Base-by-base conservation (phyloP, 1,140 invertebrate genomes). In the Holcopasites calliopsidis region DNA sequence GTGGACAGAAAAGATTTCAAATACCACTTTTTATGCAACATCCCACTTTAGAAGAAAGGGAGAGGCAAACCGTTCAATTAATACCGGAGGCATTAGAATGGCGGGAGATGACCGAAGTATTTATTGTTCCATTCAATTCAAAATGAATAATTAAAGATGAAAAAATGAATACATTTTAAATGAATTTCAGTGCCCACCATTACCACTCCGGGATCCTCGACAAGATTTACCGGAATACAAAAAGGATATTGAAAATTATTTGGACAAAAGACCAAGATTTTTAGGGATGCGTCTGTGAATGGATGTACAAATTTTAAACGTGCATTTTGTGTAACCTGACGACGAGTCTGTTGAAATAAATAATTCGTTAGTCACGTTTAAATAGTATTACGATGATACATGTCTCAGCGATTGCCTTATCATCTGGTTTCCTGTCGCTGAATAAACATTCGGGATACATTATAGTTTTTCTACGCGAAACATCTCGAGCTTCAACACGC, bases 21-120 rank as follows among this genome's bases (percentile, higher is more conserved):
- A 68, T 89, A 26, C 85, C 90, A 3, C 94, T 92, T 89, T 79
- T 95, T 28, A 94, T 93, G 1, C 94, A 94, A 16, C 95, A 95
- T 90, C 95, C 95, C 4, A 86, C 88, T 73, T 90, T 26, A 93
- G 86, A 92, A 91, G 8, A 92, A 88, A 88, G 95, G 49, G 88
- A 92, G 42, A 85, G 91, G 54, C 80, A 88, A 33, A 80, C 95
- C 2, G 91, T 94, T 69, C 65, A 85, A 31, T 68, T 91, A 40
- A 85, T 95, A 42, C 88, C 91, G 10, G 77, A 91, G 76, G 93
- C 89, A 44, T 54, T 92, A 21, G 50, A 79, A 31, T 62, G 90
- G 40, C 78, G 91, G 70, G 31, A 62, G 66, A 1, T 80, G 47
- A 49, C 74, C 28, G 72, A 78, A 33, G 88, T 88, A 80, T 54